Conservation (phyloP, 2,113 vertebrate species). For the Amia ocellicauda region DNA sequence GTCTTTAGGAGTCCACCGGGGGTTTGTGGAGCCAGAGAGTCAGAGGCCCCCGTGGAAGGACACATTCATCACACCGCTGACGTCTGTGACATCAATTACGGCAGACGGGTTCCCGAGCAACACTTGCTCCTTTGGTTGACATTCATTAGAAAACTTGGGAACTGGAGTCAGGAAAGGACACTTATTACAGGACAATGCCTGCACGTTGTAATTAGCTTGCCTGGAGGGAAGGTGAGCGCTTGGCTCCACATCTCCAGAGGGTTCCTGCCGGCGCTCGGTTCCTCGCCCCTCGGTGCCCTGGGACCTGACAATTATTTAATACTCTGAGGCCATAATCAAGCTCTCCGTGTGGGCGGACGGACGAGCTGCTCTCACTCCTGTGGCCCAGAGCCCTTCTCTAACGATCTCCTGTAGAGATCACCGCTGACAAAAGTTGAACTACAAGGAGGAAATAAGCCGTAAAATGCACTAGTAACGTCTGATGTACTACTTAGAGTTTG, state of each 20-base stretch:
- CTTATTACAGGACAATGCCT: conserved; percentile 27
- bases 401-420: no score
- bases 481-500: no score
- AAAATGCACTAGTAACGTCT: no score
- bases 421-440: no score
- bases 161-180: conserved; percentile 40
- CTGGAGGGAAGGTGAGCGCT: conserved; percentile 42
- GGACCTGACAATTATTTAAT: conserved; percentile 33
- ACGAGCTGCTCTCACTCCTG: no score
- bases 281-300: conserved; percentile 21
- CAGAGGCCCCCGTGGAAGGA: neutral
- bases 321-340: conserved; percentile 12
- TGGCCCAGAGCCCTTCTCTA: no score
- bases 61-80: no score
- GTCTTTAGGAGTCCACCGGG: neutral
- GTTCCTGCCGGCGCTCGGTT: conserved; percentile 17
- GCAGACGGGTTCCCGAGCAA: neutral
- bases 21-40: neutral
- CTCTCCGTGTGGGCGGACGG: no score
- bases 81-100: neutral
- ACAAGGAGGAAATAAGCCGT: no score
- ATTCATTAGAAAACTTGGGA: conserved; percentile 28
- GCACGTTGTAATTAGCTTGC: conserved; percentile 24
- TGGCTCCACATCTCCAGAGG: conserved; percentile 36
- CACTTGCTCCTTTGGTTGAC: conserved; percentile 37